Evolutionary conservation across 1,140 invertebrate genomes (phyloP), one percentile per base, ranked within the genome.

Genomic region (Zaprionus nigranus): DNA sequence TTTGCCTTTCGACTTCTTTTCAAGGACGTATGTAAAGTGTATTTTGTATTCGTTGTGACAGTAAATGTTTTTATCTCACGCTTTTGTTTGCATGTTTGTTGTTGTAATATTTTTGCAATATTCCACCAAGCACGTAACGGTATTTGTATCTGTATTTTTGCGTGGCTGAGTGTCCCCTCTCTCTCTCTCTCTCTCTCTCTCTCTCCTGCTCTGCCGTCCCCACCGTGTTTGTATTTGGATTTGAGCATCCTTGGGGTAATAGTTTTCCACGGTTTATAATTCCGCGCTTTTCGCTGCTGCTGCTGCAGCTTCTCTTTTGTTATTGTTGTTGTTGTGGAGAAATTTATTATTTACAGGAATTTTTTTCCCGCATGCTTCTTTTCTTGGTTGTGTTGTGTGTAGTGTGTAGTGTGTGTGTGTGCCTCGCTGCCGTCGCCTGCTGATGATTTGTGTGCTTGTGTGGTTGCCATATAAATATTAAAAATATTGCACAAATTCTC

Each of bases 221-320:
- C 38, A 40, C 38, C 40, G 60, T 85, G 64, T 79, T 51, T 84
- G 74, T 84, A 70, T 88, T 81, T 88, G 84, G 81, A 88, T 88
- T 90, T 88, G 84, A 90, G 85, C 75, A 88, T 90, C 85, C 85
- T 85, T 88, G 85, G 85, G 79, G 81, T 88, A 88, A 88, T 88
- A 88, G 84, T 88, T 88, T 88, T 90, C 84, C 84, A 88, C 85
- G 85, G 85, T 90, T 88, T 88, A 88, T 88, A 88, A 88, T 90
- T 88, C 84, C 81, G 84, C 71, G 78, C 75, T 81, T 84, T 75
- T 82, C 77, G 71, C 78, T 73, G 67, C 59, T 56, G 22, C 38
- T 49, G 34, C 68, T 30, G 49, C 38, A 36, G 34, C 34, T 51
- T n/a, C 38, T 62, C 30, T 54, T 49, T 40, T 74, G 36, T 38